A percentile compares a stretch with the other conserved stretches of the same genome.
phyloP scores from a whole-genome alignment of 2,113 vertebrate species.

The Strix uralensis region DNA sequence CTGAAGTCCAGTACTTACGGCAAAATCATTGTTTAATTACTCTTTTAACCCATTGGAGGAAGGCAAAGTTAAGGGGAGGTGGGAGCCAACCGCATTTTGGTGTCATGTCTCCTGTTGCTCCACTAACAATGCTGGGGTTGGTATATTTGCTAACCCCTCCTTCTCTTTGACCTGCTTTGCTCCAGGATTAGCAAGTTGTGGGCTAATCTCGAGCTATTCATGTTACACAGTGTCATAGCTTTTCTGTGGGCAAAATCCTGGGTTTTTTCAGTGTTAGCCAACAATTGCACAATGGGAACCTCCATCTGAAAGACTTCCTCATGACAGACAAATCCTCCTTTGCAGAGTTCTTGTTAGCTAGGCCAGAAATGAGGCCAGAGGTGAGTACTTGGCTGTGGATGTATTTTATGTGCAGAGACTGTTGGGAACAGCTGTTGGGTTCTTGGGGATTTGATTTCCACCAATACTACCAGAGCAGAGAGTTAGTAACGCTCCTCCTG shows the following conservation, averaged over 20 bases:
- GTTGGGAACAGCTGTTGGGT: background rate
- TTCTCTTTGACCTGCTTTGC: background rate
- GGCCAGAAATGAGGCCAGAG: background rate
- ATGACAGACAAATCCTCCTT: background rate
- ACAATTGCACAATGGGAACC: background rate
- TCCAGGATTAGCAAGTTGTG: background rate
- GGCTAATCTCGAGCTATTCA: background rate
- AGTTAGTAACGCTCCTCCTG: background rate
- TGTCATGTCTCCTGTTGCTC: background rate
- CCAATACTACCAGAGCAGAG: background rate
- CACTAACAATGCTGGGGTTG: background rate
- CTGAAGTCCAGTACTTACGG: conserved; percentile 71
- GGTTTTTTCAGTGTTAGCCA: background rate
- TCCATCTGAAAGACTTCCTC: background rate
- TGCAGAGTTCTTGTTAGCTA: background rate
- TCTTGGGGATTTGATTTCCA: background rate
- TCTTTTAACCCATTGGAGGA: conserved; percentile 54
- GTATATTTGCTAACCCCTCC: background rate
- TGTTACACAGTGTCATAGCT: fast-evolving
- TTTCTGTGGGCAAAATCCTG: background rate
- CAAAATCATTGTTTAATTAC: conserved; percentile 73
- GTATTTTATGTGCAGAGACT: background rate
- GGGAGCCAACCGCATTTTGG: background rate
- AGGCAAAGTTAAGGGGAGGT: background rate
- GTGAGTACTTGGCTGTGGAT: background rate